phyloP scores from a whole-genome alignment of 2,113 vertebrate species.

The Myrmecobius fasciatus region DNA sequence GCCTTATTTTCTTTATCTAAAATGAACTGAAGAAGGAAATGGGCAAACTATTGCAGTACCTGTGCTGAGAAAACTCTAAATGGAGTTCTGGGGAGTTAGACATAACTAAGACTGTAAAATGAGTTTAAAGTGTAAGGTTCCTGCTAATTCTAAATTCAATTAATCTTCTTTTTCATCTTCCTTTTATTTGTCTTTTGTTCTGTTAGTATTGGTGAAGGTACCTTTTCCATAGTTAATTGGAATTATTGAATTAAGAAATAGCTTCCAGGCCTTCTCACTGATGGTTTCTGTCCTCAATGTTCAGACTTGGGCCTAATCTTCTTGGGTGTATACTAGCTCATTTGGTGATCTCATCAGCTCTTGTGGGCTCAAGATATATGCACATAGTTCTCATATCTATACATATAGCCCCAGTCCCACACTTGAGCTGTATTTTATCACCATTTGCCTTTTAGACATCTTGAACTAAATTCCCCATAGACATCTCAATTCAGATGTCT shows the following conservation, averaged over 20 bases:
- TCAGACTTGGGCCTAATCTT: neutral
- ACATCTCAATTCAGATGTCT: neutral
- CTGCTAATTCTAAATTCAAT: neutral
- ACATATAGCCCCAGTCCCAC: neutral
- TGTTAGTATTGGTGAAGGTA: neutral
- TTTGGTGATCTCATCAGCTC: neutral
- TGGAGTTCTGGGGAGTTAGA: neutral
- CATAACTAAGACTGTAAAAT: neutral
- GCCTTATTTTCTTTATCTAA: neutral
- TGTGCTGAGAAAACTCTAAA: neutral
- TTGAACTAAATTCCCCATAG: neutral
- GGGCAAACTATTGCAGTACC: neutral
- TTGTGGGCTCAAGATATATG: neutral
- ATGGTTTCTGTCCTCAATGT: neutral
- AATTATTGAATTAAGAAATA: neutral
- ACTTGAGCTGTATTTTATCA: neutral
- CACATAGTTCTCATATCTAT: neutral
- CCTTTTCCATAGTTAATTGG: neutral
- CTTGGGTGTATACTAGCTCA: neutral
- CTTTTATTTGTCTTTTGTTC: neutral
- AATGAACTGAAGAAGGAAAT: neutral
- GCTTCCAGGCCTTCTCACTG: neutral
- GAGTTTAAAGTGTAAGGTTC: neutral
- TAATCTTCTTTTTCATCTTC: neutral
- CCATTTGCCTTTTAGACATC: neutral